phyloP scores from a whole-genome alignment of 2,888 invertebrate species.

The Hartigia nigra region DNA sequence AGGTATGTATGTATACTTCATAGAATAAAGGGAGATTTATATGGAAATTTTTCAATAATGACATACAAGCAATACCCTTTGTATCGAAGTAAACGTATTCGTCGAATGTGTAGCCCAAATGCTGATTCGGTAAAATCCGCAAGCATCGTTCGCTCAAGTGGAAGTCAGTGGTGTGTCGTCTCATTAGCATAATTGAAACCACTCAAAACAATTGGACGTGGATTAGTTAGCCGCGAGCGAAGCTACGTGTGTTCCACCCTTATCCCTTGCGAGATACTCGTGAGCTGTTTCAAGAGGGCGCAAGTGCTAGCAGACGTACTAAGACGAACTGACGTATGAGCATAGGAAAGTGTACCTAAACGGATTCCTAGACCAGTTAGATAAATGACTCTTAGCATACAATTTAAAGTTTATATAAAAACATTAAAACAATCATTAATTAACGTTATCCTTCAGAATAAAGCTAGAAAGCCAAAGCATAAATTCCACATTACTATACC shows the following conservation, averaged over 20 bases:
- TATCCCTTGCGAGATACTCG: slow-evolving; percentile 23
- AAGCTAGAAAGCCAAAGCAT: neutral
- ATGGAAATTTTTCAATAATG: neutral
- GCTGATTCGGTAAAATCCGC: slow-evolving; percentile 39
- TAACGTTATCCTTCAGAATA: neutral
- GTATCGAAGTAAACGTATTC: neutral
- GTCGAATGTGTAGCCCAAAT: slow-evolving; percentile 18
- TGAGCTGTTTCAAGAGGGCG: slow-evolving; percentile 9
- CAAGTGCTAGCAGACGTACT: slow-evolving; percentile 20
- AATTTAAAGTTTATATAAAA: no score
- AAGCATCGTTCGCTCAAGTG: slow-evolving; percentile 13
- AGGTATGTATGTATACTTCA: neutral
- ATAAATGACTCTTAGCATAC: no score
- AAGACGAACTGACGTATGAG: slow-evolving; percentile 3
- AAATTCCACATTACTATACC: no score
- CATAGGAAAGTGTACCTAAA: neutral
- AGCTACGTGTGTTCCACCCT: slow-evolving; percentile 27
- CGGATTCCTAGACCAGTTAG: neutral
- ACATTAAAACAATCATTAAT: no score
- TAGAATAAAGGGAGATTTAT: neutral
- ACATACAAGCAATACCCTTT: neutral
- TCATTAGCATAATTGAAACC: slow-evolving; percentile 58
- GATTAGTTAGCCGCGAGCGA: slow-evolving; percentile 37
- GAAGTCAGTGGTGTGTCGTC: slow-evolving; percentile 42
- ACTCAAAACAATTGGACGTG: slow-evolving; percentile 57